Percentiles rank a stretch among this genome's conserved stretches.
Evolutionary conservation across 2,888 invertebrate species (phyloP).

Genomic region (Drosophila picticornis): DNA sequence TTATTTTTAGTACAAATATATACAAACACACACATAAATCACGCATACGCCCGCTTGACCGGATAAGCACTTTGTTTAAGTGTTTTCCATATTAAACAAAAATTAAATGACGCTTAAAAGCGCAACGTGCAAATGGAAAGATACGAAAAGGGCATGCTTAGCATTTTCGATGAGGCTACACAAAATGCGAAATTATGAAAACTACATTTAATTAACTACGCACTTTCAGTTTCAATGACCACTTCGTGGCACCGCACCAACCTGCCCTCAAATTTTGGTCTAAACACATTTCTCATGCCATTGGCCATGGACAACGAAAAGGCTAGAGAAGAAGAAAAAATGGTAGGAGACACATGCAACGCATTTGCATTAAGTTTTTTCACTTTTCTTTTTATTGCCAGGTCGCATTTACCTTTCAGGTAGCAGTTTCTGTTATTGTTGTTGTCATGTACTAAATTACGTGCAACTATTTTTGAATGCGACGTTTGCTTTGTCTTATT

Average conservation of each 20-base stretch:
- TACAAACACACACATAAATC: slow-evolving; percentile 11
- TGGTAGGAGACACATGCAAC: slow-evolving; percentile 8
- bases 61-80: slow-evolving; percentile 38
- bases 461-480: slow-evolving; percentile 74
- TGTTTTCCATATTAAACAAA: slow-evolving; percentile 39
- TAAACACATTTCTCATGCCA: slow-evolving; percentile 58
- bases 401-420: slow-evolving; percentile 61
- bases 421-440: slow-evolving; percentile 39
- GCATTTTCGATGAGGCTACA: slow-evolving; percentile 28
- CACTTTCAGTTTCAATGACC: slow-evolving; percentile 64
- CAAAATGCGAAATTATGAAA: slow-evolving; percentile 50
- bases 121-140: slow-evolving; percentile 20
- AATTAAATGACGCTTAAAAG: slow-evolving; percentile 20
- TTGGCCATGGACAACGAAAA: slow-evolving; percentile 29
- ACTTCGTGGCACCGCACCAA: not conserved
- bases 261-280: slow-evolving; percentile 31
- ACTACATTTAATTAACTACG: slow-evolving; percentile 50
- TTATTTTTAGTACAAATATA: slow-evolving; percentile 37
- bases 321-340: not conserved
- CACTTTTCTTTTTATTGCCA: slow-evolving; percentile 66
- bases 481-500: slow-evolving; percentile 36
- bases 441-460: slow-evolving; percentile 66
- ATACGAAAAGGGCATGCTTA: slow-evolving; percentile 9
- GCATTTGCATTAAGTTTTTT: slow-evolving; percentile 64
- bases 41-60: slow-evolving; percentile 34